These are phyloP conservation scores for Heliconius hortense DNA, from an alignment of 2,888 invertebrate genomes.

Conservation along the genomic window DNA sequence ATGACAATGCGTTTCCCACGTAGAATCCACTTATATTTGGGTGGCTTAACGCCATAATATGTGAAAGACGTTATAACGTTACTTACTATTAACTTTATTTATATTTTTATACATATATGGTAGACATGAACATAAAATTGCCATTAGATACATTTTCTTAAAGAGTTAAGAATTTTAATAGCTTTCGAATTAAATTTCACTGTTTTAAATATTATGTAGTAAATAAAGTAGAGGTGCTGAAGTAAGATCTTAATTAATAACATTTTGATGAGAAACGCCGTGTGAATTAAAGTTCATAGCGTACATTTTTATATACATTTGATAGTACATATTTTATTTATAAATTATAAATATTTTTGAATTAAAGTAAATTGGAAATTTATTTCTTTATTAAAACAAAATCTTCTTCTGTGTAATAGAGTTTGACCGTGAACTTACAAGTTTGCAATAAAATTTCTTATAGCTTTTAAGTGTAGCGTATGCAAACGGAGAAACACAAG, in stretches of 20 bases:
- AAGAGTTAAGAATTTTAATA: no score
- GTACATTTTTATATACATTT: background rate
- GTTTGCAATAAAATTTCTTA: constrained; percentile 32
- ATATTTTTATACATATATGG: background rate
- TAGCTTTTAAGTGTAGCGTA: constrained; percentile 20
- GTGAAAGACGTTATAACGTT: background rate
- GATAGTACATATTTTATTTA: no score
- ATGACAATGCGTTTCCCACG: background rate
- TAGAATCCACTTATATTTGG: background rate
- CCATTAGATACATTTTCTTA: background rate
- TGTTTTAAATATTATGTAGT: background rate
- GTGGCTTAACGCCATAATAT: background rate
- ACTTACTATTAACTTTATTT: background rate
- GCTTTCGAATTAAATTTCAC: background rate
- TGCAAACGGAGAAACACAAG: constrained; percentile 17
- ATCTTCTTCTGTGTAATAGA: constrained; percentile 21
- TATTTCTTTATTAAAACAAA: background rate
- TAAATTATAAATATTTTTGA: no score
- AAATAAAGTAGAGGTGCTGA: background rate
- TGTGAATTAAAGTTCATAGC: no score
- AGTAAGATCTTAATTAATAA: background rate
- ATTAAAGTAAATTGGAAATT: background rate
- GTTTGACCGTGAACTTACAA: constrained; percentile 35
- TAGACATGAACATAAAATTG: background rate
- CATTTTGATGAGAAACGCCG: no score